Evolutionary conservation across 2,888 invertebrate species (phyloP), one percentile per base, ranked within the genome.

Genomic region (Perdita meconis): DNA sequence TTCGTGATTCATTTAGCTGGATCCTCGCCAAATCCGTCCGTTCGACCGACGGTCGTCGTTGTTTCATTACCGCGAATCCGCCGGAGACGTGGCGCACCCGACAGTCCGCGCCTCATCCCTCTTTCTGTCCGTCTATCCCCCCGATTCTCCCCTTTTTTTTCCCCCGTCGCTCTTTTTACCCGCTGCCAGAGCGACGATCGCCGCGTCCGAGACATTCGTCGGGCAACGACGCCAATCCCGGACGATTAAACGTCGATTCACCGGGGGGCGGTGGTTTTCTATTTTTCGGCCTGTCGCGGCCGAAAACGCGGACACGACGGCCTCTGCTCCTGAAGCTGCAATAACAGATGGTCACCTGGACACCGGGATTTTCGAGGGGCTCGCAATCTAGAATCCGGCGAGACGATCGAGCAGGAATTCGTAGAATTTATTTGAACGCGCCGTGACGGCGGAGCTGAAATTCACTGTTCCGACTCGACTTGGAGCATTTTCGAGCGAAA

Each of bases 1-100:
- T 86, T 87, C 83, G 85, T 86, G 85, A 89, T 88, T 89, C 89
- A 84, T 89, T 88, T 86, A 85, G 84, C 84, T 89, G 89, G 88
- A 89, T 82, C 70, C 61, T 65, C 64, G 88, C 89, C 89, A 90
- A 87, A 86, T 86, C 82, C 80, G 83, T 85, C 82, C 57, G 63
- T 55, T 50, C 71, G 77, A 57, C 67, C 82, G 75, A 69, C 77
- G 80, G 76, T 80, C 72, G 75, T 69, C 76, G 81, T 83, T 83
- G 81, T 83, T 83, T 83, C 83, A 83, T 83, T 83, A 83, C 76
- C 69, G 63, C 78, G 67, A 74, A 70, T 72, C 73, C 70, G 53
- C 47, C 64, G 67, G 47, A 69, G 80, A 80, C 80, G 77, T 73
- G 79, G 78, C 60, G 56, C 73, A 68, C 38, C 69, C 60, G 72